These are phyloP conservation scores for Cichladusa arquata DNA, from an alignment of 2,113 vertebrate species.

Conservation along the genomic window DNA sequence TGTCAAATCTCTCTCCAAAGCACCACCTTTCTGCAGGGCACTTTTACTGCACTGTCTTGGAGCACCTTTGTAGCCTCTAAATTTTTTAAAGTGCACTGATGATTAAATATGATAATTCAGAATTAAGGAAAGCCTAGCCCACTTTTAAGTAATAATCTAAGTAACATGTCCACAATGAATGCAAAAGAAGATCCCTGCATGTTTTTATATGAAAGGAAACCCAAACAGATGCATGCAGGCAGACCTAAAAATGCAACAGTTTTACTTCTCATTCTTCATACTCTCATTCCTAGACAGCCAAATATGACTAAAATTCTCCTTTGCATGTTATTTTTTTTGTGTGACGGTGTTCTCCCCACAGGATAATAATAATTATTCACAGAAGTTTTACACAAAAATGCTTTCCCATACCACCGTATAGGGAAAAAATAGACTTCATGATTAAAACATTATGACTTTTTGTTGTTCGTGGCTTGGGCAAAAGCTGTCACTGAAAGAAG, in stretches of 20 bases:
- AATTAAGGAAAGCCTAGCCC: not conserved
- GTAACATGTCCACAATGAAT: not conserved
- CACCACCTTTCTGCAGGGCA: not conserved
- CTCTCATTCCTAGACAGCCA: not conserved
- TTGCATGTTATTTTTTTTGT: not conserved
- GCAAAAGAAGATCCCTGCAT: not conserved
- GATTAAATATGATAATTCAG: not conserved
- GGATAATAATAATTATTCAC: conserved; percentile 3
- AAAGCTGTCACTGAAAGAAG: conserved; percentile 51
- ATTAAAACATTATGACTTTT: conserved; percentile 51
- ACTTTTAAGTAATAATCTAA: not conserved
- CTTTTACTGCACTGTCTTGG: not conserved
- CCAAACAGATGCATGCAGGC: not conserved
- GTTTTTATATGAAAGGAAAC: not conserved
- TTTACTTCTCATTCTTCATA: conserved; percentile 1
- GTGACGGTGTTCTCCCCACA: not conserved
- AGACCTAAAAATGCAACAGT: not conserved
- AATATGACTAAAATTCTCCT: not conserved
- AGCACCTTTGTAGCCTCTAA: not conserved
- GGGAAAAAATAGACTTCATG: conserved; percentile 43
- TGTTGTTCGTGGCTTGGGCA: conserved; percentile 42
- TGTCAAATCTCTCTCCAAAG: not conserved
- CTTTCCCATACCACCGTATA: not conserved
- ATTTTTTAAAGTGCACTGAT: not conserved
- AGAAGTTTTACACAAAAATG: conserved; percentile 11